Percentiles rank a stretch among this genome's conserved stretches.
Evolutionary conservation across 2,113 vertebrate species (phyloP).

Genomic region (Symphodus melops): DNA sequence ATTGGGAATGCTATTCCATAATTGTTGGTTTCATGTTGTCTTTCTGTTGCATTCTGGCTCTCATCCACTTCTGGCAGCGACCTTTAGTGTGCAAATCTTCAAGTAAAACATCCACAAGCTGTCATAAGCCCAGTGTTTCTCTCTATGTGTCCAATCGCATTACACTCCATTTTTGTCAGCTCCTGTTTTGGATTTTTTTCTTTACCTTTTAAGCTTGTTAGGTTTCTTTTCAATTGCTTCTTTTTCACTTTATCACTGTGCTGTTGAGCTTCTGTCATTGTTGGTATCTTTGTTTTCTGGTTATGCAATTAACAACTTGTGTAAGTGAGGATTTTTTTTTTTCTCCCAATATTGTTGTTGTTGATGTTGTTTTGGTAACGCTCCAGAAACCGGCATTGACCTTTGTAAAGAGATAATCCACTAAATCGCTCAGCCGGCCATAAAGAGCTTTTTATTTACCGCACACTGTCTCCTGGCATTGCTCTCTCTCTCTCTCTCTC

Average conservation of each 20-base stretch:
- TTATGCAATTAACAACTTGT: slow-evolving; percentile 41
- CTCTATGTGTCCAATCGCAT: slow-evolving; percentile 16
- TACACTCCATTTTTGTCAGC: slow-evolving; percentile 20
- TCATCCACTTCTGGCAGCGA: slow-evolving; percentile 3
- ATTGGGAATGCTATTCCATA: background rate
- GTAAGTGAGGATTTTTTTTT: background rate
- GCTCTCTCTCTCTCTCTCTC: slow-evolving; percentile 46
- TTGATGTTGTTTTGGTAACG: slow-evolving; percentile 53
- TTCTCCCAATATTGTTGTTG: slow-evolving; percentile 20
- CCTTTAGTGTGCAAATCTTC: slow-evolving; percentile 40
- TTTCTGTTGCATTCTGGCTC: slow-evolving; percentile 4
- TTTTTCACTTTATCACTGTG: background rate
- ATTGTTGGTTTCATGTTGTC: background rate
- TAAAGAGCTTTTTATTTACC: slow-evolving; percentile 75
- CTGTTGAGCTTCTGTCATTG: slow-evolving; percentile 43
- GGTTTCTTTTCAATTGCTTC: slow-evolving; percentile 15
- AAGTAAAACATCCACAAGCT: slow-evolving; percentile 42
- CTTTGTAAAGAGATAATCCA: slow-evolving; percentile 77
- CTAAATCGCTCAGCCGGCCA: slow-evolving; percentile 70
- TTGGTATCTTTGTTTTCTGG: slow-evolving; percentile 47
- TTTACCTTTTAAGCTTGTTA: slow-evolving; percentile 32
- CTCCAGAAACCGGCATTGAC: slow-evolving; percentile 63
- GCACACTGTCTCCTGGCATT: slow-evolving; percentile 70
- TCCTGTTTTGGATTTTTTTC: slow-evolving; percentile 12
- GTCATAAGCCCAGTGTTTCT: slow-evolving; percentile 25